Percentiles rank a stretch among this genome's conserved stretches.
Evolutionary conservation across 2,797 vertebrate genomes (phyloP).

Genomic region (Fratercula arctica): DNA sequence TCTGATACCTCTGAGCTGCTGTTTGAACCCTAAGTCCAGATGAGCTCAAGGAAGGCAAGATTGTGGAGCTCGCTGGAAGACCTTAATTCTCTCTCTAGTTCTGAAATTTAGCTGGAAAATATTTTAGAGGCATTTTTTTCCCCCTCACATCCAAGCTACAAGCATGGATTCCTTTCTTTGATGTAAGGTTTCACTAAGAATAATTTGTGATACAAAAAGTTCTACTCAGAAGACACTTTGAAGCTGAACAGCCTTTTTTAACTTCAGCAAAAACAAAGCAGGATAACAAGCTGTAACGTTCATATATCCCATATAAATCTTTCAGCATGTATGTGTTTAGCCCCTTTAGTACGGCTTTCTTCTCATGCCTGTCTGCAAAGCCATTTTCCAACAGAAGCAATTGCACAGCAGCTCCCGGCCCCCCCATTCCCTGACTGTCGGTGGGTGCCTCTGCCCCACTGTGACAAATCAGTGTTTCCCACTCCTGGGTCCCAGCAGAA

Average conservation of each 20-base stretch:
- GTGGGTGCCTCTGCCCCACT: background rate
- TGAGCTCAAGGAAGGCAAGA: background rate
- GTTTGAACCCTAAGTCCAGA: background rate
- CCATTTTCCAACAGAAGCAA: background rate
- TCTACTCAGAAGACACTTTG: background rate
- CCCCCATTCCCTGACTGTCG: rapidly evolving
- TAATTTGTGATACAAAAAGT: background rate
- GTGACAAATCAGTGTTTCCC: no score
- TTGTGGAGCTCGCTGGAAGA: background rate
- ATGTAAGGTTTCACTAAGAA: background rate
- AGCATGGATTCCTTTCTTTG: background rate
- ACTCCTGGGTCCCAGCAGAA: background rate
- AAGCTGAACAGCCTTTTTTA: background rate
- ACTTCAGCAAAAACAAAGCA: background rate
- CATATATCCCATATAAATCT: background rate
- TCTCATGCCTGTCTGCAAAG: background rate
- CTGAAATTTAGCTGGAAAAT: background rate
- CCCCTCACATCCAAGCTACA: background rate
- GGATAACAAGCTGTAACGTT: background rate
- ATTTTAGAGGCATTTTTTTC: background rate
- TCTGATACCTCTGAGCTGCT: background rate
- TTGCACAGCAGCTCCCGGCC: background rate
- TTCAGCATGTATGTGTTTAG: background rate
- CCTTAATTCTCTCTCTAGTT: background rate
- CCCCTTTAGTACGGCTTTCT: background rate